These are phyloP conservation scores for Yponomeuta evonymella DNA, from an alignment of 2,888 invertebrate genomes.

Conservation along the genomic window DNA sequence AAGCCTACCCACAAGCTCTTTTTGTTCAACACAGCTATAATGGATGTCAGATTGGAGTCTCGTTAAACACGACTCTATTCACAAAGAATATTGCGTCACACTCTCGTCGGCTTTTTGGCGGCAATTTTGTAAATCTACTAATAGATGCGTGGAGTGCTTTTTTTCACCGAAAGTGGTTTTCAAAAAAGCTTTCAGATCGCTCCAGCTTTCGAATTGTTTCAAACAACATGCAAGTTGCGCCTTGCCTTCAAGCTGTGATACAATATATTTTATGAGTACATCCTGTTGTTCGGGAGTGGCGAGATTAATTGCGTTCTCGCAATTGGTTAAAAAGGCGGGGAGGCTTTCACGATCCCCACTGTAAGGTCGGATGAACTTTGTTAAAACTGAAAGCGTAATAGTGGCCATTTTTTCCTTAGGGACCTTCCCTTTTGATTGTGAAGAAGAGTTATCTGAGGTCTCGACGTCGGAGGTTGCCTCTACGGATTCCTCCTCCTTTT, in stretches of 20 bases:
- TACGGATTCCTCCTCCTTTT: too few relatives aligned
- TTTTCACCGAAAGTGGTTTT: background rate
- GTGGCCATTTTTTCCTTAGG: too few relatives aligned
- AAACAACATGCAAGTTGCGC: background rate
- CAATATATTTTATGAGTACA: too few relatives aligned
- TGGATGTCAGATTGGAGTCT: background rate
- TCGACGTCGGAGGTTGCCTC: too few relatives aligned
- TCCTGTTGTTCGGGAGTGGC: too few relatives aligned
- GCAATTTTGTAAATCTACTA: background rate
- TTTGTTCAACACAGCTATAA: background rate
- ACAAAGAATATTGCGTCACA: background rate
- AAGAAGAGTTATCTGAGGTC: too few relatives aligned
- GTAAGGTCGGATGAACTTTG: too few relatives aligned
- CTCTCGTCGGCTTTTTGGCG: background rate
- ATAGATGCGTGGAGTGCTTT: background rate
- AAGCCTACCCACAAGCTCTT: background rate
- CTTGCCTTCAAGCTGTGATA: constrained; percentile 5
- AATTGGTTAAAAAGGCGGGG: too few relatives aligned
- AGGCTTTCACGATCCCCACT: too few relatives aligned
- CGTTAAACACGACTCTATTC: background rate
- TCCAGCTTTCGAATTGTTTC: background rate
- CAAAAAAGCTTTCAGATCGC: background rate
- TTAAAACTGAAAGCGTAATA: too few relatives aligned
- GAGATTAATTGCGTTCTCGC: too few relatives aligned
- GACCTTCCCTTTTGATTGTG: too few relatives aligned